phyloP scores from a whole-genome alignment of 2,888 invertebrate species.

The Amaurobius ferox region DNA sequence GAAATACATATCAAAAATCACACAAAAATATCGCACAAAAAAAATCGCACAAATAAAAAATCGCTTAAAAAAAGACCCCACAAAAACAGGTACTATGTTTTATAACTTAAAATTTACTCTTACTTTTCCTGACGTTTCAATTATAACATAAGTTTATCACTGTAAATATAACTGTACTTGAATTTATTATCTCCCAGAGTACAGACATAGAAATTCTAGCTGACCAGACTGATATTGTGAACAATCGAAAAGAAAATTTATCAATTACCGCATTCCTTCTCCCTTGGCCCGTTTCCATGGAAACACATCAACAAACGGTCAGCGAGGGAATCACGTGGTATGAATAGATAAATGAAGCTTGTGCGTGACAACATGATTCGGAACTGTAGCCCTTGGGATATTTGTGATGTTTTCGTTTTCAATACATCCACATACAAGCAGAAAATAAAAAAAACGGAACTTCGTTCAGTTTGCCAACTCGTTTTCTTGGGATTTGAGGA shows the following conservation, averaged over 20 bases:
- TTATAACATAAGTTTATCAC: no score
- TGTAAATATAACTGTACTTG: no score
- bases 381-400: slow-evolving; percentile 29
- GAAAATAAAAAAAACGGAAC: neutral
- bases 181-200: no score
- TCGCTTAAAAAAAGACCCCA: no score
- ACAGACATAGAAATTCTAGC: neutral
- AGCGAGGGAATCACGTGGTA: slow-evolving; percentile 67
- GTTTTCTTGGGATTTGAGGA: neutral
- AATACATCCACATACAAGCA: slow-evolving; percentile 1
- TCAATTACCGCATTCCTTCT: slow-evolving; percentile 66
- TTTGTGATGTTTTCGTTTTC: slow-evolving; percentile 24
- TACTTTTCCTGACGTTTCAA: no score
- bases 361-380: slow-evolving; percentile 69
- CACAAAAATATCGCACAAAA: no score
- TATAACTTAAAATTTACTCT: no score
- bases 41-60: no score
- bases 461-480: neutral
- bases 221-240: slow-evolving; percentile 16
- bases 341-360: slow-evolving; percentile 67
- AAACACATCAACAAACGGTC: slow-evolving; percentile 67
- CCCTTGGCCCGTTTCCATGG: slow-evolving; percentile 53
- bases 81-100: no score
- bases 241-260: slow-evolving; percentile 60
- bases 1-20: no score